These are phyloP conservation scores for Troides helena DNA, from an alignment of 2,888 invertebrate species.

Conservation along the genomic window DNA sequence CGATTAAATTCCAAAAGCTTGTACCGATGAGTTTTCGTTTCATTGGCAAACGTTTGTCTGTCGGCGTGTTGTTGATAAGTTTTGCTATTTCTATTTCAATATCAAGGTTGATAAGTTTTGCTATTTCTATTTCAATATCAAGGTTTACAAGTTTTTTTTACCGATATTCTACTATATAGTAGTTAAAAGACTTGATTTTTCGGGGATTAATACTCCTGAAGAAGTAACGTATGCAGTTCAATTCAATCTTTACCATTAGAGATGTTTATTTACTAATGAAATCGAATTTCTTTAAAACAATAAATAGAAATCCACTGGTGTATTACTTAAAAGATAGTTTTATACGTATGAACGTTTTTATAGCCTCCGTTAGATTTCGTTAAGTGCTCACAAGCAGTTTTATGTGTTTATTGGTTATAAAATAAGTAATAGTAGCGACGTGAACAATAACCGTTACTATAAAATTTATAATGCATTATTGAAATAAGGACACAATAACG, in stretches of 20 bases:
- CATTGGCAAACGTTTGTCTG: background rate
- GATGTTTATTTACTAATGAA: no score
- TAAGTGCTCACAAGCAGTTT: constrained; percentile 20
- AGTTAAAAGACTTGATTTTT: background rate
- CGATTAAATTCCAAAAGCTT: background rate
- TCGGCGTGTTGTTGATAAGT: background rate
- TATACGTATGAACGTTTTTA: constrained; percentile 6
- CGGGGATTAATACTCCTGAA: no score
- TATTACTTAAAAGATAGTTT: background rate
- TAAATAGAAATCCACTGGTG: background rate
- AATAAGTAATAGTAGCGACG: constrained; percentile 18
- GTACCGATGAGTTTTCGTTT: no score
- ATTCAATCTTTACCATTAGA: no score
- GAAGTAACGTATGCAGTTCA: no score
- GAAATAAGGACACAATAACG: background rate
- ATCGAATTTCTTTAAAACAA: background rate
- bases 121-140: background rate
- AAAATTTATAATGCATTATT: constrained; percentile 15
- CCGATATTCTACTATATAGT: background rate
- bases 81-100: background rate
- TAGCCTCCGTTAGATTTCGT: constrained; percentile 8
- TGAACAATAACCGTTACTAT: constrained; percentile 19
- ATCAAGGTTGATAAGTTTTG: background rate
- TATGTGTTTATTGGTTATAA: constrained; percentile 17
- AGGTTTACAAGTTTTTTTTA: background rate